These are phyloP conservation scores for Eudemis profundana DNA, from an alignment of 2,888 invertebrate genomes.

Conservation along the genomic window DNA sequence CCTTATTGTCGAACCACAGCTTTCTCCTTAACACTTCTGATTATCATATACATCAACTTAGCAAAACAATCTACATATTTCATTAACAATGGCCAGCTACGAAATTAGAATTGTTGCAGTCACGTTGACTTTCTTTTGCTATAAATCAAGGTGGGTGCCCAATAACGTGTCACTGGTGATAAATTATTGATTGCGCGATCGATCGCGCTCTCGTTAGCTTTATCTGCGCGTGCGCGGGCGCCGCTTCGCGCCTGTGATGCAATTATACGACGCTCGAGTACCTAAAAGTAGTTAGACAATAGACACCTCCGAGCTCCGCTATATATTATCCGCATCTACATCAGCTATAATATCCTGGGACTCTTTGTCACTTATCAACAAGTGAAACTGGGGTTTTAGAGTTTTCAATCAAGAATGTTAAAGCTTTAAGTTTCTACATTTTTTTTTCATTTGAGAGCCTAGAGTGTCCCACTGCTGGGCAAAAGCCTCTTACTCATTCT, in stretches of 20 bases:
- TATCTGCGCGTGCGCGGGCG: slow-evolving; percentile 61
- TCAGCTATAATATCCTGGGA: too few relatives aligned
- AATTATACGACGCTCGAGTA: slow-evolving; percentile 18
- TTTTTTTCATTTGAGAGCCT: too few relatives aligned
- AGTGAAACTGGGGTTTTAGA: too few relatives aligned
- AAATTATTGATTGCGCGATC: slow-evolving; percentile 48
- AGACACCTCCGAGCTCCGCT: too few relatives aligned
- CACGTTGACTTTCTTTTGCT: slow-evolving; percentile 32
- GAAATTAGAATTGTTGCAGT: slow-evolving; percentile 12
- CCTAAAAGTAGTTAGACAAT: neutral
- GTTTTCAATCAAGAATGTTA: too few relatives aligned
- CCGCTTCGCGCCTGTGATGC: slow-evolving; percentile 42
- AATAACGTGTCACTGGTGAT: slow-evolving; percentile 42
- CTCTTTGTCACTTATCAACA: too few relatives aligned
- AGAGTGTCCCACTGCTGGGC: too few relatives aligned
- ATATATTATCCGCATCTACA: too few relatives aligned
- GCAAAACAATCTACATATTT: slow-evolving; percentile 36
- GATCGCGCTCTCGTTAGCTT: slow-evolving; percentile 70
- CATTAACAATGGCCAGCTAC: slow-evolving; percentile 20
- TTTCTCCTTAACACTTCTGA: slow-evolving; percentile 8
- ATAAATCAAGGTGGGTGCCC: slow-evolving; percentile 39
- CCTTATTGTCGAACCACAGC: neutral
- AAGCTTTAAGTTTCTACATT: too few relatives aligned
- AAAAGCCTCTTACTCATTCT: too few relatives aligned
- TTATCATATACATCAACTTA: slow-evolving; percentile 18